Evolutionary conservation across 2,888 invertebrate species (phyloP), one percentile per base, ranked within the genome.

Genomic region (Oxytorus armatus): DNA sequence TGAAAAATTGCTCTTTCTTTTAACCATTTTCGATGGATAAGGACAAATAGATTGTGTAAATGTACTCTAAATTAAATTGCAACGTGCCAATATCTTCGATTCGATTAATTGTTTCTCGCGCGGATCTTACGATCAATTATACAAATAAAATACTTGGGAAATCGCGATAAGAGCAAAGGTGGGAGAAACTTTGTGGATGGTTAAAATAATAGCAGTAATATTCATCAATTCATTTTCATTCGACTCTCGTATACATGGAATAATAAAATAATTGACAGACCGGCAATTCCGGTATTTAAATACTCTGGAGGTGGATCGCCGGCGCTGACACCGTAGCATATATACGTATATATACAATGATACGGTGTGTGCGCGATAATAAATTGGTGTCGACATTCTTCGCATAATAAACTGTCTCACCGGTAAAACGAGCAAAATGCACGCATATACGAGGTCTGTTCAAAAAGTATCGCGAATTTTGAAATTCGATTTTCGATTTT

Each of bases 361-460:
- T 53, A 33, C 14, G 11, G 57, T 21, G 36, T 57, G 53, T 57
- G 49, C 47, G 72, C 49, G 63, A 75, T 75, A 79, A 75, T 79
- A 79, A 75, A 79, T 79, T 79, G 79, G 79, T 65, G 79, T 75
- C 66, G 75, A 70, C 75, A 79, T 79, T 79, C 75, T 70, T 75
- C 70, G 70, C 70, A 75, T 79, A 79, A 79, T 79, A 79, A 79
- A 79, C 70, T 75, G 79, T 75, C 79, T 79, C 65, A 55, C 23
- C 59, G 73, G 55, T 75, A 59, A 72, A 75, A 70, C 79, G 75
- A 75, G 79, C 69, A 75, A 79, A 79, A 75, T 55, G 53, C 68
- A 73, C 73, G 73, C 25, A 14, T 55, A 74, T 44, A 4, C 21
- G 0, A 33, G 57, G 49, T 57, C 18, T 69, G 69, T 55, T 21